Base-by-base conservation (phyloP, 2,888 invertebrate genomes). In the Platycheirus albimanus region DNA sequence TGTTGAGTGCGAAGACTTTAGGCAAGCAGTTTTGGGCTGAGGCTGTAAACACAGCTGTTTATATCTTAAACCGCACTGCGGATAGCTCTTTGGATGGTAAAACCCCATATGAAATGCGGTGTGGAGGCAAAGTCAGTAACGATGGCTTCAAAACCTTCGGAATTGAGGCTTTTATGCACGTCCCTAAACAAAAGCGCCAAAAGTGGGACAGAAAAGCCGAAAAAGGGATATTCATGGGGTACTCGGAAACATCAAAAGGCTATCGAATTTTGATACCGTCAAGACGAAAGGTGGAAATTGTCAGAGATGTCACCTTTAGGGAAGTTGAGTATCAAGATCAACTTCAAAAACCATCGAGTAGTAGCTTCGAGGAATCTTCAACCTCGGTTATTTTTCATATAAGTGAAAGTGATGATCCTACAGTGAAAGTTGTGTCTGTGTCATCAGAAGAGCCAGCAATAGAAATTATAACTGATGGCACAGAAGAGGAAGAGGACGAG, bases 91-190 rank as follows among this genome's bases (percentile, higher is more conserved):
- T 69, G 1, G 61, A 78, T 6, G n/a, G 64, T 15, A 84, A 83
- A 75, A 88, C 89, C 0, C 89, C 90, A 1, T 86, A 86, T 67
- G 89, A 91, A 77, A n/a, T 87, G 13, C 90, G 90, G 89, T 84
- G 85, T 56, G 87, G 13, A n/a, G 8, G 36, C 3, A 63, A 45
- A 36, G 30, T 33, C 17, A 33, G 11, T 10, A 15, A 15, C 28
- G 51, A 51, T 2, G 15, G 10, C 8, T 51, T 51, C 3, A 51
- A 30, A 51, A 24, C 24, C 7, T 49, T 49, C n/a, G 49, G 49
- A 24, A 24, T 49, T 49, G 49, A 49, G 13, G 28, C 24, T 5
- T 51, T 30, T 38, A 86, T 86, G 8, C 88, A 89, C 49, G 78
- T 89, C 45, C 88, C 89, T 0, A 87, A 89, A 66, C 83, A 88